Base-by-base conservation (phyloP, 2,113 vertebrate genomes). In the Petromus typicus region DNA sequence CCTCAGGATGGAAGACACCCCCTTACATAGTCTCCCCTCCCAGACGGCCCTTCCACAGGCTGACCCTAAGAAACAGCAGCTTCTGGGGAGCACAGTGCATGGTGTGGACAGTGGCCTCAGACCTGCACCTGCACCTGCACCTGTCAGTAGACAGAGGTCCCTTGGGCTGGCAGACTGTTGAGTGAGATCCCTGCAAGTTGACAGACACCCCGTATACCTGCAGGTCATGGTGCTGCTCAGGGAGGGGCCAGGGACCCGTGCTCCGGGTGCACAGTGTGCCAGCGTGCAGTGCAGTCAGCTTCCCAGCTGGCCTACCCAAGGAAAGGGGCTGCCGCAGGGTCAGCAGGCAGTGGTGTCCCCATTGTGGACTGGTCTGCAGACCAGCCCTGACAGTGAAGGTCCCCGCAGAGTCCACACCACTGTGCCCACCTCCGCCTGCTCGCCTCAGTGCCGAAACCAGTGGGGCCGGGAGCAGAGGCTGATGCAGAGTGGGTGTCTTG, bases 361-460 rank as follows among this genome's bases (percentile, higher is more conserved):
- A 3, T 80, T n/a, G 57, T 37, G 25, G 5, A 7, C 4, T 51
- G 48, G 32, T 32, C 57, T 75, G 11, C n/a, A 63, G 18, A 43
- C 11, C n/a, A 73, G 20, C 17, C 76, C 75, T 40, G 34, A 59
- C 2, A 9, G 45, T 4, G 4, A 66, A 71, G 16, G 4, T 5
- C 63, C 13, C 13, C 0, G 0, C 40, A 66, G 78, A 25, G 17
- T 5, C 57, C 22, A 20, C 0, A 0, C 32, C 22, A 0, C 0
- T n/a, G 37, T 27, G 3, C 48, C 76, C 11, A 0, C 0, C 14
- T 13, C 0, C 8, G 8, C 48, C 37, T 54, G 37, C 4, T 3
- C 45, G 57, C 71, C 16, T 8, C 11, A 3, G 9, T 4, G 12
- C 59, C 45, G 18, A 12, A 25, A 0, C 17, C 10, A 30, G 27